phyloP scores from a whole-genome alignment of 1,140 invertebrate species.

The Xylocopa sonorina region DNA sequence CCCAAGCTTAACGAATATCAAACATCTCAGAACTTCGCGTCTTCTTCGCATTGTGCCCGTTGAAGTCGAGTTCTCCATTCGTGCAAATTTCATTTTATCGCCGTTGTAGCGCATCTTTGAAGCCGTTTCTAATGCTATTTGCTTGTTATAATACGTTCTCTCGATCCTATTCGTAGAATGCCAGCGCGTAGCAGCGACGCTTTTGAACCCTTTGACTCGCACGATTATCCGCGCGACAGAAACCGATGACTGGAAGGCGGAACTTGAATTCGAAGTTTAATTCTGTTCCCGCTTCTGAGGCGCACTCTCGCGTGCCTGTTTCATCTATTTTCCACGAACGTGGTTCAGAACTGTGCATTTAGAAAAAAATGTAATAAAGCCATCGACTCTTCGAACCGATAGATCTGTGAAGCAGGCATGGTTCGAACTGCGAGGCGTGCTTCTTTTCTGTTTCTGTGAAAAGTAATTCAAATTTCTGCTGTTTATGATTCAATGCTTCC shows the following conservation, averaged over 20 bases:
- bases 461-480: too few relatives aligned
- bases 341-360: constrained; percentile 2
- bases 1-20: constrained; percentile 27
- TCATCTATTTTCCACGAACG: constrained; percentile 9
- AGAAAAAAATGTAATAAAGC: constrained; percentile 38
- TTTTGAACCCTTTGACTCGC: constrained; percentile 4
- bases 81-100: constrained; percentile 10
- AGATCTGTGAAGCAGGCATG: neutral
- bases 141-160: constrained; percentile 1
- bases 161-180: constrained; percentile 8
- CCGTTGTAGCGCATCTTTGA: neutral
- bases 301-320: neutral
- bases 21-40: neutral
- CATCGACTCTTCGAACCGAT: neutral
- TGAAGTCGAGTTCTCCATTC: neutral
- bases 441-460: too few relatives aligned
- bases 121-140: neutral
- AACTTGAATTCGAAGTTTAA: constrained; percentile 30
- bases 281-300: neutral
- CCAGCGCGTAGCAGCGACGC: neutral
- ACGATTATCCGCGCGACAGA: neutral
- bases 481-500: too few relatives aligned
- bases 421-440: neutral
- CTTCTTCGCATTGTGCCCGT: neutral
- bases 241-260: constrained; percentile 16